Percentiles rank a stretch among this genome's conserved stretches.
Conservation (phyloP, 2,797 vertebrate genomes). For the Gymnoscopelus microlampas region DNA sequence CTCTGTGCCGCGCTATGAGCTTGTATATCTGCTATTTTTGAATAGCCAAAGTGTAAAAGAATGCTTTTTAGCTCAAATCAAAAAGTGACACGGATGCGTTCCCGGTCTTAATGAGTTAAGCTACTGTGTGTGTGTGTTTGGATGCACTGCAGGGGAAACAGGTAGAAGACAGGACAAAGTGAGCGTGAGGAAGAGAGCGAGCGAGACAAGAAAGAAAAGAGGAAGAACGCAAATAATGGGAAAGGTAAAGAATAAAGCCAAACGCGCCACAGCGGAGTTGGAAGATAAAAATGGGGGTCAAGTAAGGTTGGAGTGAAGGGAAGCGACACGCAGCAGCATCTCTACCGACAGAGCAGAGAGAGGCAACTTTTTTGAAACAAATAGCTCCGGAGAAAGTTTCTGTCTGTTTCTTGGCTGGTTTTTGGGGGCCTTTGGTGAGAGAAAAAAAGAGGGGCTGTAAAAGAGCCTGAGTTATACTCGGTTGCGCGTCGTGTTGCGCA, state of each 20-base stretch:
- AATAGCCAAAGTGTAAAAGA: too few species aligned
- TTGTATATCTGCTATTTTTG: too few species aligned
- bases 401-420: conserved; percentile 61
- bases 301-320: conserved; percentile 30
- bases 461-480: too few species aligned
- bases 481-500: too few species aligned
- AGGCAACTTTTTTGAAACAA: conserved; percentile 67
- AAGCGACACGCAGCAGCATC: too few species aligned
- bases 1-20: too few species aligned
- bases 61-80: too few species aligned
- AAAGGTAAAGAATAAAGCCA: too few species aligned
- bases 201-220: conserved; percentile 4
- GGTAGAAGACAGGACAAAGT: conserved; percentile 44
- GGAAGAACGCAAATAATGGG: too few species aligned
- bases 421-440: conserved; percentile 39
- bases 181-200: conserved; percentile 26
- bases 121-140: conserved; percentile 28
- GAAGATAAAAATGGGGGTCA: conserved; percentile 64
- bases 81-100: too few species aligned
- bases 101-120: too few species aligned
- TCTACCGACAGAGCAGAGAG: conserved; percentile 25
- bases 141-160: background rate
- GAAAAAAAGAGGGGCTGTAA: too few species aligned
- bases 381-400: conserved; percentile 62
- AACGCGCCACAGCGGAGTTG: background rate